A percentile compares a stretch with the other conserved stretches of the same genome.
These are phyloP conservation scores for Telmatochromis sp. DNA, from an alignment of 2,113 vertebrate species.

Conservation along the genomic window DNA sequence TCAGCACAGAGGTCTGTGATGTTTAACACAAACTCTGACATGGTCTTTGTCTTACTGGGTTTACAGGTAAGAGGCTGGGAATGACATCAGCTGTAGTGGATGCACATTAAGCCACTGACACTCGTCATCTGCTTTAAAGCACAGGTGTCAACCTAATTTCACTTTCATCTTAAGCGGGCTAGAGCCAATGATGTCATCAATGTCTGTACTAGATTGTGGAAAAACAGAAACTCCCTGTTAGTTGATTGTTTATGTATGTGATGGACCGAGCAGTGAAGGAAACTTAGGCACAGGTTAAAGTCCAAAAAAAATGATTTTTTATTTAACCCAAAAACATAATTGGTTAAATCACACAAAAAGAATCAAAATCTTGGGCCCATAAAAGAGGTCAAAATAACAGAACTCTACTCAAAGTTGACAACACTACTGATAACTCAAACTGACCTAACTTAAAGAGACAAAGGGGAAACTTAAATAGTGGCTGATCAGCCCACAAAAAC, in stretches of 20 bases:
- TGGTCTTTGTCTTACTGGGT: neutral
- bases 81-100: neutral
- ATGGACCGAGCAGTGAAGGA: too few relatives aligned
- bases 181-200: neutral
- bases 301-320: too few relatives aligned
- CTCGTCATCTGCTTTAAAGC: neutral
- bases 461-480: too few relatives aligned
- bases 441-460: too few relatives aligned
- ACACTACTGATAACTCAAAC: too few relatives aligned
- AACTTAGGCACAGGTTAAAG: too few relatives aligned
- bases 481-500: too few relatives aligned
- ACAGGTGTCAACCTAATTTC: neutral
- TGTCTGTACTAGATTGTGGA: neutral
- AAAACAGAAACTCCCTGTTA: neutral
- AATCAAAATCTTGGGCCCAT: too few relatives aligned
- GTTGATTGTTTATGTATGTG: neutral
- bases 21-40: neutral
- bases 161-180: neutral
- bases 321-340: too few relatives aligned
- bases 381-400: rapidly evolving
- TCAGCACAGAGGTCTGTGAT: neutral
- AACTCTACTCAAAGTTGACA: too few relatives aligned
- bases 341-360: rapidly evolving
- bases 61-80: neutral
- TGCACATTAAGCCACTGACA: neutral